These are phyloP conservation scores for Clanis bilineata DNA, from an alignment of 2,888 invertebrate species.

Conservation along the genomic window DNA sequence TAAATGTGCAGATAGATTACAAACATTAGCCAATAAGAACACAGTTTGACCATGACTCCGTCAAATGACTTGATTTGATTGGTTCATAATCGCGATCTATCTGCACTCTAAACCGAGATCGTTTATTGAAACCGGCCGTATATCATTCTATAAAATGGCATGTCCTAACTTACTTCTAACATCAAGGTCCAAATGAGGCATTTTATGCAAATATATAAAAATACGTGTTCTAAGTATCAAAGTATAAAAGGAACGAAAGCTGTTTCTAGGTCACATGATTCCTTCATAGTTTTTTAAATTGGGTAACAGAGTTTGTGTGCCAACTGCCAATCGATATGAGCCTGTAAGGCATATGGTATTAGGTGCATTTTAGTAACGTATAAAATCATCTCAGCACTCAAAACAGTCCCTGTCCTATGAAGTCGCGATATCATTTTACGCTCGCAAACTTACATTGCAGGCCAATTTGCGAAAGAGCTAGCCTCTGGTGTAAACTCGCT, in stretches of 20 bases:
- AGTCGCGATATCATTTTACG: slow-evolving; percentile 20
- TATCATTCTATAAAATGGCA: no score
- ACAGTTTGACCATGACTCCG: no score
- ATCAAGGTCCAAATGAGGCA: neutral
- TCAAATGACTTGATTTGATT: no score
- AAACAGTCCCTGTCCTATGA: slow-evolving; percentile 10
- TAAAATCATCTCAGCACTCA: neutral
- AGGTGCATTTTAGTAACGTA: neutral
- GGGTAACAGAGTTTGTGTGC: neutral
- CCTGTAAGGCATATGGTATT: neutral
- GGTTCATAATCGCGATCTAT: no score
- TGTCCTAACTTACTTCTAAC: no score
- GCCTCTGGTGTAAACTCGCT: slow-evolving; percentile 44
- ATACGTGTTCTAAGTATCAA: neutral
- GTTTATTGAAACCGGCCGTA: no score
- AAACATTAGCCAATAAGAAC: no score
- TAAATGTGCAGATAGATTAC: no score
- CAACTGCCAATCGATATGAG: neutral
- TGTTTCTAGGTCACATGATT: slow-evolving; percentile 13
- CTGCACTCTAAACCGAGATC: no score
- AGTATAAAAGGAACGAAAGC: slow-evolving; percentile 4
- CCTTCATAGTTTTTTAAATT: slow-evolving; percentile 12
- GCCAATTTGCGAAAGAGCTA: slow-evolving; percentile 52
- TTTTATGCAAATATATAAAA: neutral
- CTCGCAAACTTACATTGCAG: slow-evolving; percentile 23